Base-by-base conservation (phyloP, 2,888 invertebrate genomes). In the Byasa hedistus region DNA sequence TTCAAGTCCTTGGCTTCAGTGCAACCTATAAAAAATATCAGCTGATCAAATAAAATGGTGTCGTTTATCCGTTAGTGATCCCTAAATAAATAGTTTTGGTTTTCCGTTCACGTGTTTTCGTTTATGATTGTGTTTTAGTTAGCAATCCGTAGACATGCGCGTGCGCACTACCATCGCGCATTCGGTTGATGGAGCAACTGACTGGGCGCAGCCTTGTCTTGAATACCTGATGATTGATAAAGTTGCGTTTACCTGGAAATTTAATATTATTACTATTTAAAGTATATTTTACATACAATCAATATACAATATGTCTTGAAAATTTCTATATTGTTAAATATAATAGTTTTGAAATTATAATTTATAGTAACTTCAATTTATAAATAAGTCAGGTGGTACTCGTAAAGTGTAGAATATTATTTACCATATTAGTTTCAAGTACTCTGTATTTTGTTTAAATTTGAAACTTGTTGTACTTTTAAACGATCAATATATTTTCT, bases 21-120 rank as follows among this genome's bases (percentile, higher is more conserved):
- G 27, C n/a, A 56, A 60, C 57, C 57, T 32, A 27, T 27, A 23
- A 66, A 64, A 63, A 65, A 66, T 69, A 76, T 77, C 83, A 85
- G 79, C 81, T 83, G 82, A 71, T 72, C 69, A 81, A 79, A 84
- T 75, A 79, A 78, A 68, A 78, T 78, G 75, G 76, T 75, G 72
- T 48, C 23, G 48, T 51, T 55, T 61, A 57, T 51, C 15, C 17
- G 15, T 56, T 24, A 27, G 51, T 32, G 24, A 52, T 57, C 23
- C 22, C 21, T 36, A 36, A 57, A 56, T 21, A 57, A 57, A 61
- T 60, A 27, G 62, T 55, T 68, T 56, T 65, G 68, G 71, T 69
- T 70, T 71, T 74, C 70, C 60, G 68, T 70, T 64, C 23, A 56
- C 55, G 63, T 73, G 64, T 68, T 69, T 65, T 66, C 54, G 56